A percentile compares a stretch with the other conserved stretches of the same genome.
phyloP scores from a whole-genome alignment of 1,140 invertebrate genomes.

The Meloidogyne floridensis region DNA sequence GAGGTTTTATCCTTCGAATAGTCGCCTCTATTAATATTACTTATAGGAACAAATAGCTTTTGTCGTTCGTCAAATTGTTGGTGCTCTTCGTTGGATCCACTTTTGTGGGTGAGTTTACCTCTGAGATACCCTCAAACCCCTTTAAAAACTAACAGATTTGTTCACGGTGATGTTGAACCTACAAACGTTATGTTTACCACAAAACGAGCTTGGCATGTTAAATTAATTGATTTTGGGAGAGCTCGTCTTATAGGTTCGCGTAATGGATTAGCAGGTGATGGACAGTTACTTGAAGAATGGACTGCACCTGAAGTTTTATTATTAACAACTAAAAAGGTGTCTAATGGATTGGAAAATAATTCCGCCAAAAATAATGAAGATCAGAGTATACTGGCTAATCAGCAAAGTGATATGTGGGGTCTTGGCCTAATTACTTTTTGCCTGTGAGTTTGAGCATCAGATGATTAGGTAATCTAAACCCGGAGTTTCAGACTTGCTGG shows the following conservation, averaged over 20 bases:
- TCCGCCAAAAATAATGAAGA: slow-evolving; percentile 71
- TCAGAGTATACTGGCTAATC: slow-evolving; percentile 74
- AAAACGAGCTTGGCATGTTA: slow-evolving; percentile 77
- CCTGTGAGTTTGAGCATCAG: slow-evolving; percentile 69
- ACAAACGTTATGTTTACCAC: slow-evolving; percentile 93
- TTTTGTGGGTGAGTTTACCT: slow-evolving; percentile 54
- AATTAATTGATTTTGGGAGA: slow-evolving; percentile 74
- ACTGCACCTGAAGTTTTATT: slow-evolving; percentile 84
- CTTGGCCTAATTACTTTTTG: slow-evolving; percentile 88
- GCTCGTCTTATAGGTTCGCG: slow-evolving; percentile 70
- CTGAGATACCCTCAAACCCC: not conserved
- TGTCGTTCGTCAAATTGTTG: slow-evolving; percentile 61
- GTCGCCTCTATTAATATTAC: too few species aligned
- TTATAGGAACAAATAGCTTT: slow-evolving; percentile 58
- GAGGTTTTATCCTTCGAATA: slow-evolving; percentile 27
- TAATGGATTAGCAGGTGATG: slow-evolving; percentile 63
- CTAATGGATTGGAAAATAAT: not conserved
- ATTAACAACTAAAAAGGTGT: not conserved
- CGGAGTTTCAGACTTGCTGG: slow-evolving; percentile 76
- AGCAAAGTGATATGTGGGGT: slow-evolving; percentile 92
- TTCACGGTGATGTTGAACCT: slow-evolving; percentile 89
- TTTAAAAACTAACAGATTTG: slow-evolving; percentile 74
- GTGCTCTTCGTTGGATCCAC: slow-evolving; percentile 62
- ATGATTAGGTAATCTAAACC: too few species aligned
- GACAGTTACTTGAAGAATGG: slow-evolving; percentile 48